Evolutionary conservation across 1,140 invertebrate species (phyloP), one percentile per base, ranked within the genome.

Genomic region (Bombus turneri): DNA sequence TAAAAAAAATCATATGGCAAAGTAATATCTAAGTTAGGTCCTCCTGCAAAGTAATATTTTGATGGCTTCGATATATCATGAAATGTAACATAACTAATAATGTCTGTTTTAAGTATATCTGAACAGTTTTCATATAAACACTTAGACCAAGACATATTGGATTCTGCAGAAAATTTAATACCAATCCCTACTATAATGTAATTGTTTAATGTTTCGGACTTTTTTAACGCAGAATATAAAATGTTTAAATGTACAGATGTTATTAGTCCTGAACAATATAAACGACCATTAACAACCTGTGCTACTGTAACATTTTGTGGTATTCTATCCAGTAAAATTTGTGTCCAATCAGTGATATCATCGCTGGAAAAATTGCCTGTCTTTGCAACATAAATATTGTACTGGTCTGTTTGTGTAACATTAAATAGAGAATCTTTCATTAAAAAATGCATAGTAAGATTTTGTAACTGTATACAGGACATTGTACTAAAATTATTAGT

Each of bases 1-100:
- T 97, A 97, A 92, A 97, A 97, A 92, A 97, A 97, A 91, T 97
- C 97, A 78, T 96, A 95, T 5, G 97, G 97, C 22, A 97, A 93
- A 91, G 95, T 96, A 62, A 97, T 95, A 83, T 96, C 95, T 81
- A 97, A 95, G 72, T 96, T 95, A 59, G 97, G 96, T 39, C 96
- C 95, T 81, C 96, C 95, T 37, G 96, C 96, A 89, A 96, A 96
- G 74, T 95, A 94, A 68, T 94, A 95, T 34, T 94, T 93, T 1
- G 96, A 95, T 18, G 95, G 94, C 31, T 91, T 93, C 0, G 96
- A 96, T 22, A 96, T 93, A 90, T 97, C 96, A 39, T 96, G 94
- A 93, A 97, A 97, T 43, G 93, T 94, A 0, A 97, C 96, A n/a
- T 95, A 96, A 62, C 89, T 95, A 47, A 93, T 25, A 22, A 96